Conservation (phyloP, 2,797 vertebrate genomes). For the Sebastes steindachneri region DNA sequence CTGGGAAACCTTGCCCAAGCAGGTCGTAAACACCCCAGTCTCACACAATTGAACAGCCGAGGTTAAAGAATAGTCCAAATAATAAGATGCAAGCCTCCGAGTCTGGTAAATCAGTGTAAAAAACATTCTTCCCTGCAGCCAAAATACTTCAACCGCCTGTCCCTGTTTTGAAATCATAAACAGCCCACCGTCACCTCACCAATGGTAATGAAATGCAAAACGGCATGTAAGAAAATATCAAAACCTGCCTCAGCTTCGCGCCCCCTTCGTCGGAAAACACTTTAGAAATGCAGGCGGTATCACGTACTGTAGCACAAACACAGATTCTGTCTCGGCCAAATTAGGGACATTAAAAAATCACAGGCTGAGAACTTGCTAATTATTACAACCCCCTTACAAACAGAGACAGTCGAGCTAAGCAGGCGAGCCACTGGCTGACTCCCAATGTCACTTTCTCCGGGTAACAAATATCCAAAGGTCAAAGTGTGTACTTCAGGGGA, state of each 20-base stretch:
- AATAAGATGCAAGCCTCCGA: constrained; percentile 82
- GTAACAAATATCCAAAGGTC: constrained; percentile 89
- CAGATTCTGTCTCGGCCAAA: constrained; percentile 78
- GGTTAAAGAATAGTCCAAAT: constrained; percentile 87
- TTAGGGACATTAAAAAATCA: constrained; percentile 76
- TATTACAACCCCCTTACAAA: constrained; percentile 82
- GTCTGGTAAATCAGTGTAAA: constrained; percentile 85
- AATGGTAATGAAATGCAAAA: constrained; percentile 82
- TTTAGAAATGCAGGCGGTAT: constrained; percentile 71
- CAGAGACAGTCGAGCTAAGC: constrained; percentile 68
- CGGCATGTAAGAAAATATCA: constrained; percentile 65
- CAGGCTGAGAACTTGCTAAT: constrained; percentile 84
- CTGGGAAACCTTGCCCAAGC: constrained; percentile 66
- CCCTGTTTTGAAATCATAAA: constrained; percentile 81
- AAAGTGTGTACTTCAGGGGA: constrained; percentile 78
- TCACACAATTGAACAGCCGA: constrained; percentile 81
- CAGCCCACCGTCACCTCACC: constrained; percentile 66
- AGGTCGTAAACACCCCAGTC: constrained; percentile 75
- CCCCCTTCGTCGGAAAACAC: constrained; percentile 56
- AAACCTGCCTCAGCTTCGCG: constrained; percentile 41
- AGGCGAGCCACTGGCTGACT: constrained; percentile 68
- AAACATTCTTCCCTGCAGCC: constrained; percentile 79
- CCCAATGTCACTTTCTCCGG: constrained; percentile 85
- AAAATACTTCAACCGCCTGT: constrained; percentile 80
- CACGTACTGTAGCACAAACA: constrained; percentile 74